Evolutionary conservation across 2,888 invertebrate genomes (phyloP).

Genomic region (Didymodactylos carnosus): DNA sequence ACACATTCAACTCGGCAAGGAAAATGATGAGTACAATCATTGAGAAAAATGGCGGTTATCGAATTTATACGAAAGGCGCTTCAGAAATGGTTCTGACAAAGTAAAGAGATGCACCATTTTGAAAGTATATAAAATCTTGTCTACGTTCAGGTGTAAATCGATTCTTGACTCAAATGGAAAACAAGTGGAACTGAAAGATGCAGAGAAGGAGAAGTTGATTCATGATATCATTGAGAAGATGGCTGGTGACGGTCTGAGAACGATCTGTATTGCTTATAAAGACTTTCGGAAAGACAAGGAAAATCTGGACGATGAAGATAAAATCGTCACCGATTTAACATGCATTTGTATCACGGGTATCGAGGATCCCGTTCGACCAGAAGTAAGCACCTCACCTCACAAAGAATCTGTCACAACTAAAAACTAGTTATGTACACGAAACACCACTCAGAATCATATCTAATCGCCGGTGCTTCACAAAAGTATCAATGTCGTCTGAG

Average conservation of each 20-base stretch:
- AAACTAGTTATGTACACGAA: no score
- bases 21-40: conserved; percentile 97
- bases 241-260: conserved; percentile 89
- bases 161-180: conserved; percentile 49
- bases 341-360: conserved; percentile 90
- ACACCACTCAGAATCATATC: no score
- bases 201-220: conserved; percentile 65
- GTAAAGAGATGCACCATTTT: conserved; percentile 43
- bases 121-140: conserved; percentile 18
- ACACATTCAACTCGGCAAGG: conserved; percentile 89
- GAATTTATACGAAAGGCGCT: conserved; percentile 80
- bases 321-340: conserved; percentile 61
- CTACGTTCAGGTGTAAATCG: background rate
- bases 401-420: no score
- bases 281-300: conserved; percentile 45
- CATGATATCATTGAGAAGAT: conserved; percentile 56
- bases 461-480: no score
- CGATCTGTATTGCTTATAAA: conserved; percentile 78
- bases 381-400: conserved; percentile 17
- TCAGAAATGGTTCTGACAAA: conserved; percentile 55
- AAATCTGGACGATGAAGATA: background rate
- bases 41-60: conserved; percentile 47
- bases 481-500: no score
- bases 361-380: conserved; percentile 92
- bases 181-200: conserved; percentile 39